Percentiles rank a stretch among this genome's conserved stretches.
phyloP scores from a whole-genome alignment of 2,113 vertebrate genomes.

The Cyanoderma ruficeps region DNA sequence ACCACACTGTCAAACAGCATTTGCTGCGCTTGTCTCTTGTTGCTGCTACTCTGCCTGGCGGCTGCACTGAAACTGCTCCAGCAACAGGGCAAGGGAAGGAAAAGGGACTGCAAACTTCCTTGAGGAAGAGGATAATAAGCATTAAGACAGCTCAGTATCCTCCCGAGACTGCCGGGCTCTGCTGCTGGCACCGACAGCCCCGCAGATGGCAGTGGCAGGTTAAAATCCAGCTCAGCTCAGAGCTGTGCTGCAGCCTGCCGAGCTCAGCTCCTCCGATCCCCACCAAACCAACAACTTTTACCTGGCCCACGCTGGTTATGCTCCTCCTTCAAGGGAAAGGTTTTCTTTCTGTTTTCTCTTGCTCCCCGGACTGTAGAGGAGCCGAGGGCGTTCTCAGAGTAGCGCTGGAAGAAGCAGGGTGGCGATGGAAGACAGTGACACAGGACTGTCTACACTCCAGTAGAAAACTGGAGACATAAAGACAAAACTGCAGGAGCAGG shows the following conservation, averaged over 20 bases:
- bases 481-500: not conserved
- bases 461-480: not conserved
- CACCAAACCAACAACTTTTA: not conserved
- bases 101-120: not conserved
- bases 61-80: not conserved
- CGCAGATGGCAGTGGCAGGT: constrained; percentile 63
- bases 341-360: not conserved
- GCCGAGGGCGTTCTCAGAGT: fast-evolving
- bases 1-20: not conserved
- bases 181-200: not conserved
- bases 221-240: not conserved
- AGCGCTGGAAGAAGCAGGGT: not conserved
- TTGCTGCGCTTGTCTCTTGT: not conserved
- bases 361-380: not conserved
- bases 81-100: not conserved
- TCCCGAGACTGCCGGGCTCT: not conserved
- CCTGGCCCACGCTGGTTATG: fast-evolving
- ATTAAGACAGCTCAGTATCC: fast-evolving
- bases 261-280: not conserved
- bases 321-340: not conserved
- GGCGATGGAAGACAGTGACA: not conserved
- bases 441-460: not conserved
- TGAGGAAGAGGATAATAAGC: not conserved
- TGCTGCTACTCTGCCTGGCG: not conserved
- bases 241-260: fast-evolving